A percentile compares a stretch with the other conserved stretches of the same genome.
These are phyloP conservation scores for Andrena cerasifolii DNA, from an alignment of 1,140 invertebrate species.

Conservation along the genomic window DNA sequence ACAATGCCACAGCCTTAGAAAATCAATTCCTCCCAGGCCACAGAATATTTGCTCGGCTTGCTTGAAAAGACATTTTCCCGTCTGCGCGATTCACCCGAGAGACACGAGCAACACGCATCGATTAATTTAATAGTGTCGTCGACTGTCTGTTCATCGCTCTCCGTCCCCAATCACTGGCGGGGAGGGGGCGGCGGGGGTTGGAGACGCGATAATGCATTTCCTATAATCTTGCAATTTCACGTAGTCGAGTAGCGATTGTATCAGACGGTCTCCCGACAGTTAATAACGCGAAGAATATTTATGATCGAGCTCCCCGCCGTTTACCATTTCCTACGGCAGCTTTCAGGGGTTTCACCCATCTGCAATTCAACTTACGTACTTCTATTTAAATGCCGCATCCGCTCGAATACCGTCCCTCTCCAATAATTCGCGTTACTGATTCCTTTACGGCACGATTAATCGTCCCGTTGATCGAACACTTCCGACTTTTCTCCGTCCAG, in stretches of 20 bases:
- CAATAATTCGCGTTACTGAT: slow-evolving; percentile 8
- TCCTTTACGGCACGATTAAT: slow-evolving; percentile 20
- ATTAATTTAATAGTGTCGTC: slow-evolving; percentile 21
- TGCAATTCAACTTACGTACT: slow-evolving; percentile 40
- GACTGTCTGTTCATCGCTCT: background rate
- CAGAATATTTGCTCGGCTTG: too few relatives aligned
- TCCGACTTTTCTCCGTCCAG: background rate
- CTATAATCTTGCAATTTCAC: slow-evolving; percentile 23
- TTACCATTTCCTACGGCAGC: slow-evolving; percentile 12
- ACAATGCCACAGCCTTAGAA: too few relatives aligned
- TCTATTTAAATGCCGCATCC: slow-evolving; percentile 11
- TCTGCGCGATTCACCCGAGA: background rate
- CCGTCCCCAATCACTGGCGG: background rate
- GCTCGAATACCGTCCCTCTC: background rate
- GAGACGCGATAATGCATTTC: slow-evolving; percentile 26
- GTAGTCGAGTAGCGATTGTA: slow-evolving; percentile 3
- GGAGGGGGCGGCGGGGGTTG: too few relatives aligned
- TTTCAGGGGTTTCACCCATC: slow-evolving; percentile 8
- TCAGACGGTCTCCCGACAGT: background rate
- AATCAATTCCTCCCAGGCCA: too few relatives aligned
- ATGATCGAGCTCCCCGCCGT: slow-evolving; percentile 11
- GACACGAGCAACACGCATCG: background rate
- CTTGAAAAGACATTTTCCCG: too few relatives aligned
- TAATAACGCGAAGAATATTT: slow-evolving; percentile 40
- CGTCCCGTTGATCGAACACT: too few relatives aligned